Percentiles rank a stretch among this genome's conserved stretches.
Evolutionary conservation across 2,797 vertebrate species (phyloP).

Genomic region (Platalea minor): DNA sequence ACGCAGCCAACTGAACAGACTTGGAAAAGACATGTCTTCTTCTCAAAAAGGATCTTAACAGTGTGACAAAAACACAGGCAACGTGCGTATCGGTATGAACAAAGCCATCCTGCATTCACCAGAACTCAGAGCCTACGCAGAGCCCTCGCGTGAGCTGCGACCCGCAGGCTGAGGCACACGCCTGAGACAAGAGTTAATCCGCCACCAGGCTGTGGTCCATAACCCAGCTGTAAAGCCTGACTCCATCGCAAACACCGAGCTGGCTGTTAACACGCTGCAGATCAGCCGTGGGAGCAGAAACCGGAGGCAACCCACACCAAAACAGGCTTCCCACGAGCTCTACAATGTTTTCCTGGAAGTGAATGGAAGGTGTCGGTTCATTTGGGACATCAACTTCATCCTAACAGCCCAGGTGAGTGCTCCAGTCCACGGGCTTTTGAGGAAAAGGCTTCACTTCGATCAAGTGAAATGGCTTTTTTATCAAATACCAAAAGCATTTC

Average conservation of each 20-base stretch:
- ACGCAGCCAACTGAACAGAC: accelerated
- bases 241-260: neutral
- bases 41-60: neutral
- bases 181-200: neutral
- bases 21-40: neutral
- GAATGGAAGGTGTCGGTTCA: neutral
- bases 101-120: neutral
- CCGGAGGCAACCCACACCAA: neutral
- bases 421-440: neutral
- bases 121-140: neutral
- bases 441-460: neutral
- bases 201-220: neutral
- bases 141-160: accelerated
- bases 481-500: neutral
- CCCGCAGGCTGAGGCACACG: neutral
- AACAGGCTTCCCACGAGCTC: neutral
- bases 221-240: neutral
- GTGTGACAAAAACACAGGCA: neutral
- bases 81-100: accelerated
- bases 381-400: neutral
- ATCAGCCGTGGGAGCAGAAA: neutral
- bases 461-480: neutral
- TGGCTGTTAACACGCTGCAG: no score
- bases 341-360: accelerated
- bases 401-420: neutral